Base-by-base conservation (phyloP, 2,797 vertebrate species). In the Allochrocebus solatus region DNA sequence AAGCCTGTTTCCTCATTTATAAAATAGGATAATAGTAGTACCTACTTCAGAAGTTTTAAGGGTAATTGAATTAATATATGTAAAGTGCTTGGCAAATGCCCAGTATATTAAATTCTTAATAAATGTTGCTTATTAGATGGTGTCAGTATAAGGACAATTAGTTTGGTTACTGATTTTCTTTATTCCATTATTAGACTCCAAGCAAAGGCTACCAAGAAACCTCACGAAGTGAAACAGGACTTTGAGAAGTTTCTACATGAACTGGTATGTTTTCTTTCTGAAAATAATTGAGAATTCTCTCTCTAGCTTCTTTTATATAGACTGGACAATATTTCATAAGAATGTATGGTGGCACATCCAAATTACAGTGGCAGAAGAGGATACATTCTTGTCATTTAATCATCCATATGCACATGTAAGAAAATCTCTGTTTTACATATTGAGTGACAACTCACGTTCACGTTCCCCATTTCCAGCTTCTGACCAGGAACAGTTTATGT, bases 161-260 rank as follows among this genome's bases (percentile, higher is more conserved):
- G 2, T 83, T 80, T 96, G 16, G 7, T 83, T 61, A 92, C 26
- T 6, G 5, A 9, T 93, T 95, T 93, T 79, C 80, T 98, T 96
- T 96, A 59, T 97, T 98, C 93, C 88, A 30, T 50, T 59, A 53
- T 55, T 89, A 98, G 95, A 50, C 84, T 97, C 74, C 95, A 98
- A 92, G 50, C 48, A 55, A 98, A 93, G 89, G 79, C 98, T 93
- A 93, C 67, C 55, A 95, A 53, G 57, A 98, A 98, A 91, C 97
- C 97, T 72, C 70, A 61, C 12, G 97, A 98, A 96, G 82, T 86
- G 2, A 93, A 95, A 86, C 43, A 82, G 39, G 97, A 92, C 64
- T 98, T 92, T 93, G 89, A 97, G 30, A 89, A n/a, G 9, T 97
- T 98, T 75, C 64, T 98, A 39, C 87, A 97, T 55, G 92, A 92